These are phyloP conservation scores for Oscheius onirici DNA, from an alignment of 2,888 invertebrate genomes.

Conservation along the genomic window DNA sequence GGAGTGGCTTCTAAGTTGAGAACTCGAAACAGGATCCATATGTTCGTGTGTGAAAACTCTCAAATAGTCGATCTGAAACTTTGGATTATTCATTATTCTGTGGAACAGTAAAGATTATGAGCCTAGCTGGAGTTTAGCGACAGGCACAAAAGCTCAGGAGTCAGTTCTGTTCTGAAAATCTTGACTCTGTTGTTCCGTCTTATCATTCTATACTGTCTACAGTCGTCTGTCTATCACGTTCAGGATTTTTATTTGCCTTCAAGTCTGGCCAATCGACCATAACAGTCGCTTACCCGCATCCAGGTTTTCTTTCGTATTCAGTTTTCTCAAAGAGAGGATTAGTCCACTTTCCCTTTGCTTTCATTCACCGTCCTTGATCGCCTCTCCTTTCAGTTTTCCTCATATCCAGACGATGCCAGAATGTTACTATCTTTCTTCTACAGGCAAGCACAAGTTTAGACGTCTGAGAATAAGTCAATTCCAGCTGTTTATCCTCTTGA, in stretches of 20 bases:
- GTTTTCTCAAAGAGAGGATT: neutral
- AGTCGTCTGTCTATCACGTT: neutral
- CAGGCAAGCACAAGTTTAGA: neutral
- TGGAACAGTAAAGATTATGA: no score
- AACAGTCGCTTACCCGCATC: neutral
- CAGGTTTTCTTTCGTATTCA: neutral
- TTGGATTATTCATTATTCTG: no score
- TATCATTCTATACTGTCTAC: no score
- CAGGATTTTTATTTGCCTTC: slow-evolving; percentile 1
- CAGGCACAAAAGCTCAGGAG: no score
- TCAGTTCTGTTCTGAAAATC: no score
- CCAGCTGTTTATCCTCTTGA: neutral
- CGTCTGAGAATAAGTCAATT: neutral
- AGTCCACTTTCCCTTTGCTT: slow-evolving; percentile 2
- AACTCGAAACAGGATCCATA: no score
- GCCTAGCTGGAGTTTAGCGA: no score
- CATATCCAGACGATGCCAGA: neutral
- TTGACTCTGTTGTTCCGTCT: no score
- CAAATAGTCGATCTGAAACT: no score
- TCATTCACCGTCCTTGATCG: neutral
- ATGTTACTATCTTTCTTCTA: neutral
- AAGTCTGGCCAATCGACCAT: neutral
- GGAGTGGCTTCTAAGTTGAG: no score
- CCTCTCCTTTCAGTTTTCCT: neutral
- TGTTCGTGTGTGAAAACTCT: no score